A percentile compares a stretch with the other conserved stretches of the same genome.
Conservation (phyloP, 1,140 invertebrate species). For the Penaeus japonicus region DNA sequence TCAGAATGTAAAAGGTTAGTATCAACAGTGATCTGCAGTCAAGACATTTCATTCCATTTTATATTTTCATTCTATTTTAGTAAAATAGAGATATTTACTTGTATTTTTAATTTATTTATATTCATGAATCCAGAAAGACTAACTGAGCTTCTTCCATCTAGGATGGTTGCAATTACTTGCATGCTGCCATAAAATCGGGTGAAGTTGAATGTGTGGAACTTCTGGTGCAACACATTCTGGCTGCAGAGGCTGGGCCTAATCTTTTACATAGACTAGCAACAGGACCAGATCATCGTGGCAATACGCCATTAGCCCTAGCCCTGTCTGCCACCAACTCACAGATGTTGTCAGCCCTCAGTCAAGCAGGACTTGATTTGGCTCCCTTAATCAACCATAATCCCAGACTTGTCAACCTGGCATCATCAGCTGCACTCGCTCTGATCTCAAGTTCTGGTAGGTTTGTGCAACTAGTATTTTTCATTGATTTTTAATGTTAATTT, state of each 20-base stretch:
- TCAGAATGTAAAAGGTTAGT: too few relatives aligned
- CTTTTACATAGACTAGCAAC: constrained; percentile 48
- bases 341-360: constrained; percentile 29
- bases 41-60: too few relatives aligned
- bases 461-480: not conserved
- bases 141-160: constrained; percentile 6
- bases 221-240: constrained; percentile 38
- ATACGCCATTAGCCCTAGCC: constrained; percentile 42
- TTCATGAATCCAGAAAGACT: too few relatives aligned
- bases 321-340: constrained; percentile 13
- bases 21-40: too few relatives aligned
- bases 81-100: not conserved
- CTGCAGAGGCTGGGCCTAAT: constrained; percentile 15
- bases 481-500: not conserved
- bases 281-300: constrained; percentile 38
- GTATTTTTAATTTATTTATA: too few relatives aligned
- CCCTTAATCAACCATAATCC: constrained; percentile 27
- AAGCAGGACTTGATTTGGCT: constrained; percentile 39
- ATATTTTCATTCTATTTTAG: not conserved
- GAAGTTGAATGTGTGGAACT: constrained; percentile 50
- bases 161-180: constrained; percentile 56
- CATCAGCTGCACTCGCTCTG: constrained; percentile 13
- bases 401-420: constrained; percentile 31
- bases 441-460: constrained; percentile 32
- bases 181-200: constrained; percentile 53